Evolutionary conservation across 2,797 vertebrate genomes (phyloP), one percentile per base, ranked within the genome.

Genomic region (Tamandua tetradactyla): DNA sequence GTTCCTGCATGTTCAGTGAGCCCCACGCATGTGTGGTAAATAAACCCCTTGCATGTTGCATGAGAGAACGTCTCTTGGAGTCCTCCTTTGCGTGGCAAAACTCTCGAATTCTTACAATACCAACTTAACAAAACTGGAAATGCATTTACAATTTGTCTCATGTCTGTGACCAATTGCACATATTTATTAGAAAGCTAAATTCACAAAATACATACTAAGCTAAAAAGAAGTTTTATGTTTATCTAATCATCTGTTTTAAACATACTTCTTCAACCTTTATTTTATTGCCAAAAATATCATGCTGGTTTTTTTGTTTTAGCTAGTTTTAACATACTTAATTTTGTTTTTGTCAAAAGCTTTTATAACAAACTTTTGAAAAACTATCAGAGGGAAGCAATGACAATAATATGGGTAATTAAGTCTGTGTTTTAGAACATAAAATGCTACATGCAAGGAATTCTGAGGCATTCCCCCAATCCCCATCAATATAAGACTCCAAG

Each of bases 351-450:
- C 32, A 22, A 85, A 93, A 91, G 47, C 7, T 55, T 94, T 96
- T 11, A 61, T 76, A 82, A 93, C 14, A 84, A 84, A 68, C 76
- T 42, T 61, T 32, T 52, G 74, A 92, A 75, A 68, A 62, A 92
- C 20, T 61, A 80, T 96, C 91, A 71, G 62, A 87, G 92, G 87
- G 80, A 96, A 93, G 71, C 22, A 95, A 93, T 97, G 87, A 68
- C 94, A 93, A 93, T 94, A 74, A 69, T 92, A 85, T 0, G 11
- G 62, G 15, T 96, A 96, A 97, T 97, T 97, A 95, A 96, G 68
- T 47, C 40, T 83, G 44, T 57, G 7, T 23, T 94, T 95, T 86
- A 78, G 68, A 49, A 84, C 25, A 30, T 80, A 57, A 92, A 87
- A 10, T 47, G 57, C 9, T 93, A 57, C 15, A 0, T 2, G 22